phyloP scores from a whole-genome alignment of 2,113 vertebrate species.

The Bubalus kerabau region DNA sequence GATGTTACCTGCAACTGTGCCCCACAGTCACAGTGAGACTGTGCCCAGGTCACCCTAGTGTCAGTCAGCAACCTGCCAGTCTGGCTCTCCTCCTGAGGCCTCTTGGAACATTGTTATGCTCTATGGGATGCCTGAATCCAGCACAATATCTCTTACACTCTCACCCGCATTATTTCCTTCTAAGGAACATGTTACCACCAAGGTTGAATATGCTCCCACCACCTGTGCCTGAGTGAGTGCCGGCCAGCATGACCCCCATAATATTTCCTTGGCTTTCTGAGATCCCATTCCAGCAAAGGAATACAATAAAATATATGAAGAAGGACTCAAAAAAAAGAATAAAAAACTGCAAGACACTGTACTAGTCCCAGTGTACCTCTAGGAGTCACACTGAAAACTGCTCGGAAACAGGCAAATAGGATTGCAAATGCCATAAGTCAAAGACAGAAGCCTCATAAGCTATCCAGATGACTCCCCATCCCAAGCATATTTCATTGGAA shows the following conservation, averaged over 20 bases:
- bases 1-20: neutral
- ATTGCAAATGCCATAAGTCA: neutral
- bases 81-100: neutral
- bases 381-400: neutral
- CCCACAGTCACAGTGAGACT: neutral
- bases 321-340: neutral
- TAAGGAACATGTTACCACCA: neutral
- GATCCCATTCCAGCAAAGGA: neutral
- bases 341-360: neutral
- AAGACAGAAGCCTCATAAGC: neutral
- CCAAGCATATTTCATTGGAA: neutral
- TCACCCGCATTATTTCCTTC: neutral
- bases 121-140: neutral
- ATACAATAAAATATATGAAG: neutral
- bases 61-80: neutral
- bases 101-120: accelerated
- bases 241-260: too few relatives aligned
- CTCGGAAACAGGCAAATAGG: neutral
- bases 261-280: neutral
- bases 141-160: neutral
- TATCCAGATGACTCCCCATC: neutral
- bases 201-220: neutral
- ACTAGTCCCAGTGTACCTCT: neutral
- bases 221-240: neutral
- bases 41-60: neutral